Conservation (phyloP, 2,888 invertebrate genomes). For the Napeogenes sylphis region DNA sequence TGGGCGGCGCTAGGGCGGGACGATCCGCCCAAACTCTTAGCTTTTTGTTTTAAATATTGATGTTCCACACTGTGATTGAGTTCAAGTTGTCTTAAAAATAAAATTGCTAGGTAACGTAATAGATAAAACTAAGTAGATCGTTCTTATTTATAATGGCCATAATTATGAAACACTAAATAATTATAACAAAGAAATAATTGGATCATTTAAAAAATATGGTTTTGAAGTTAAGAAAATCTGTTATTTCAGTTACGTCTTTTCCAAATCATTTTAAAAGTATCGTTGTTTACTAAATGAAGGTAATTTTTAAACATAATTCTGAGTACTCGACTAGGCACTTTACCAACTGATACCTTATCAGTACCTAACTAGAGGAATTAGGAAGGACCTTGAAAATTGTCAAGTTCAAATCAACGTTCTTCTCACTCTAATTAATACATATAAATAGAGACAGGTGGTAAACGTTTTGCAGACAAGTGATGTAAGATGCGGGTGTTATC, state of each 20-base stretch:
- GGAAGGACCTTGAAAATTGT: conserved; percentile 45
- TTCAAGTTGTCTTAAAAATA: not conserved
- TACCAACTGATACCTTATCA: not conserved
- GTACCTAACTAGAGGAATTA: conserved; percentile 2
- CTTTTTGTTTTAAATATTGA: conserved; percentile 28
- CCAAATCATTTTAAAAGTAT: too few species aligned
- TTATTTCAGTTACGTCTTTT: too few species aligned
- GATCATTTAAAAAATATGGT: not conserved
- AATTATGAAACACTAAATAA: not conserved
- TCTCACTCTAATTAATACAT: conserved; percentile 23
- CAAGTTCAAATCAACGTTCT: conserved; percentile 48
- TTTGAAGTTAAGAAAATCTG: too few species aligned
- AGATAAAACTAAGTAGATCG: too few species aligned
- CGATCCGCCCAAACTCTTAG: conserved; percentile 54
- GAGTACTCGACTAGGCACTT: too few species aligned
- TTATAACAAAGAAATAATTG: not conserved
- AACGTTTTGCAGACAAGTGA: conserved; percentile 33
- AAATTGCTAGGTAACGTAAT: not conserved
- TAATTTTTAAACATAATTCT: too few species aligned
- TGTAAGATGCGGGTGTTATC: conserved; percentile 67
- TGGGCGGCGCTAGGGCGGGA: conserved; percentile 48
- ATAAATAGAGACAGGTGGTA: conserved; percentile 25
- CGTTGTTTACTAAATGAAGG: too few species aligned
- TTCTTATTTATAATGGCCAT: too few species aligned
- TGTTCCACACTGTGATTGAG: conserved; percentile 10